Conservation (phyloP, 2,113 vertebrate species). For the Anoplopoma fimbria region DNA sequence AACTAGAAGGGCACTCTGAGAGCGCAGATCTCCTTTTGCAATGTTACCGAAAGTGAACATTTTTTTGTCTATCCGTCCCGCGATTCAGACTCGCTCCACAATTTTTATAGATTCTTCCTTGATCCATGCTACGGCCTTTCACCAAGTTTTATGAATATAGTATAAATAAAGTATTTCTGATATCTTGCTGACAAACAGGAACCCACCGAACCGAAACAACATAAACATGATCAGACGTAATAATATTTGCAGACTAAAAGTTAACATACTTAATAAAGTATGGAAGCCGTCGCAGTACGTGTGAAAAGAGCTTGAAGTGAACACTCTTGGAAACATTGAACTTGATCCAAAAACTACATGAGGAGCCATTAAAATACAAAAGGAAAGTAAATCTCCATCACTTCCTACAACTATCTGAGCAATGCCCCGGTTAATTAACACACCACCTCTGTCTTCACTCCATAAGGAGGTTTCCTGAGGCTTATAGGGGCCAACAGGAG, state of each 20-base stretch:
- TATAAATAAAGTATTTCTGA: neutral
- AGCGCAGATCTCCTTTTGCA: too few species aligned
- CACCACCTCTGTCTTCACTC: conserved; percentile 42
- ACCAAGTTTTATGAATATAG: neutral
- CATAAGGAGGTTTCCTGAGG: conserved; percentile 61
- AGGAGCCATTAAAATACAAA: conserved; percentile 14
- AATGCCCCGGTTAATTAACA: conserved; percentile 59
- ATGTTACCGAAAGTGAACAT: too few species aligned
- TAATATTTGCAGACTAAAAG: neutral
- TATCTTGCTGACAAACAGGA: neutral
- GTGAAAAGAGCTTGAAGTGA: neutral
- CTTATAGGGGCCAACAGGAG: conserved; percentile 64
- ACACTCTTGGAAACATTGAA: neutral
- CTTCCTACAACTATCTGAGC: conserved; percentile 48
- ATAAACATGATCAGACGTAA: neutral
- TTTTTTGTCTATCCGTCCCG: too few species aligned
- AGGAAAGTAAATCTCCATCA: conserved; percentile 23
- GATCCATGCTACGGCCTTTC: neutral
- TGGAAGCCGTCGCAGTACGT: neutral
- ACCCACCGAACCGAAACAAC: neutral
- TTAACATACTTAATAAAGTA: neutral
- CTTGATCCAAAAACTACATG: conserved; percentile 16
- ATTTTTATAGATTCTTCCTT: too few species aligned
- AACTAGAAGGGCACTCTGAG: too few species aligned
- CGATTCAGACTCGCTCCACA: too few species aligned